These are phyloP conservation scores for Phylloscopus trochiloides DNA, from an alignment of 2,113 vertebrate genomes.

Conservation along the genomic window DNA sequence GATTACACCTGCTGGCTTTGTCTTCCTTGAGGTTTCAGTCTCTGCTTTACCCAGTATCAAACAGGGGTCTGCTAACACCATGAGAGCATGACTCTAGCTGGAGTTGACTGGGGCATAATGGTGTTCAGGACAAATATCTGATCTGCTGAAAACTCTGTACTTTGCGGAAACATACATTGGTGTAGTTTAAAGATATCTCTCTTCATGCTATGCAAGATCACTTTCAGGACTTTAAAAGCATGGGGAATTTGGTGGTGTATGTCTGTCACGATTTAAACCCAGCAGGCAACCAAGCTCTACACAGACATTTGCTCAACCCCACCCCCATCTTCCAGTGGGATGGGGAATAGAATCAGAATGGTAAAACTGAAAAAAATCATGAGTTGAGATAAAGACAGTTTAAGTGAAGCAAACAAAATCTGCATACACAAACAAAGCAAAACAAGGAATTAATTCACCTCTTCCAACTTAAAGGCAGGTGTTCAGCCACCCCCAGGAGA, in stretches of 20 bases:
- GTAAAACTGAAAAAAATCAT: neutral
- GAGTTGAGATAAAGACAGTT: neutral
- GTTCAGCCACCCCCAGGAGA: neutral
- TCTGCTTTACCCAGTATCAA: neutral
- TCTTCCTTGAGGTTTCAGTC: neutral
- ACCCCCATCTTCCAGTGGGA: fast-evolving
- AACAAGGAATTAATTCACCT: neutral
- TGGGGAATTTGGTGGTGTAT: neutral
- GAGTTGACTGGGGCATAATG: neutral
- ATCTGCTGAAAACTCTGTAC: neutral
- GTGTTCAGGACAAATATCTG: neutral
- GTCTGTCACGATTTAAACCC: neutral
- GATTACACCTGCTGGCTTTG: neutral
- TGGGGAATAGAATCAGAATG: neutral
- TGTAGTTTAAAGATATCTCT: neutral
- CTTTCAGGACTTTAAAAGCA: neutral
- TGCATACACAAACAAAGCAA: neutral
- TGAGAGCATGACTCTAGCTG: neutral
- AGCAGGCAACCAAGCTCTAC: neutral
- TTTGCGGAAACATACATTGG: neutral
- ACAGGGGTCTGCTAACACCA: neutral
- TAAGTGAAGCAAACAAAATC: neutral
- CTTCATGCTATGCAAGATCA: neutral
- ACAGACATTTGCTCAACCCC: neutral
- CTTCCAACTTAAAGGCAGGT: neutral